A percentile compares a stretch with the other conserved stretches of the same genome.
Evolutionary conservation across 1,140 invertebrate genomes (phyloP).

Genomic region (Atta colombica): DNA sequence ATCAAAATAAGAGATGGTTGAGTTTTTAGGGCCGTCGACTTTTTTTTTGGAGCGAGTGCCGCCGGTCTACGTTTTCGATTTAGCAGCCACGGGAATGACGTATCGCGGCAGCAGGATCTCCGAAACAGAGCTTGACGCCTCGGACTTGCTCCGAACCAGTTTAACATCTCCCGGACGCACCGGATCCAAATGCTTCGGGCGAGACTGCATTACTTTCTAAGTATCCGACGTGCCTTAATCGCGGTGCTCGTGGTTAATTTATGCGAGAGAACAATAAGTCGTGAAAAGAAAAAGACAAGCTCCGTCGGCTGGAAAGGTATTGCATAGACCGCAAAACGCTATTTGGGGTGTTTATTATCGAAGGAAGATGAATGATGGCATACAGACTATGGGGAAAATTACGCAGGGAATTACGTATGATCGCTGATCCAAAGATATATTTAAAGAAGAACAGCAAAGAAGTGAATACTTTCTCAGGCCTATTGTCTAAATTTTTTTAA

Average conservation of each 20-base stretch:
- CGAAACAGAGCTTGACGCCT: slow-evolving; percentile 65
- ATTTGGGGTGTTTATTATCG: slow-evolving; percentile 48
- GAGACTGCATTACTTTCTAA: slow-evolving; percentile 77
- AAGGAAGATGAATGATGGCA: neutral
- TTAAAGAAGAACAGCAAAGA: neutral
- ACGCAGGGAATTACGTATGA: neutral
- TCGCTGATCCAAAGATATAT: neutral
- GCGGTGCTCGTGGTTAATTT: slow-evolving; percentile 75
- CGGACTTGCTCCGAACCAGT: slow-evolving; percentile 77
- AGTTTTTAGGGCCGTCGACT: neutral
- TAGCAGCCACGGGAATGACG: slow-evolving; percentile 56
- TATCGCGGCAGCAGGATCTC: slow-evolving; percentile 48
- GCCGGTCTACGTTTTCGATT: slow-evolving; percentile 3
- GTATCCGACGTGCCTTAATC: slow-evolving; percentile 67
- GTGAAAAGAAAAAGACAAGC: neutral
- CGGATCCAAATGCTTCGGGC: slow-evolving; percentile 68
- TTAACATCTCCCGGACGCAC: slow-evolving; percentile 51
- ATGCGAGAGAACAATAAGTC: slow-evolving; percentile 64
- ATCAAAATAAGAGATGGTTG: neutral
- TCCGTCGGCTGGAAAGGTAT: neutral
- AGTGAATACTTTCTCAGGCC: neutral
- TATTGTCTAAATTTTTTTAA: neutral
- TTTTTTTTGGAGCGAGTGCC: neutral
- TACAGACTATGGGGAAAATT: neutral
- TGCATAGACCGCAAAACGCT: slow-evolving; percentile 27